Conservation (phyloP, 2,797 vertebrate species). For the Neoniphon sammara region DNA sequence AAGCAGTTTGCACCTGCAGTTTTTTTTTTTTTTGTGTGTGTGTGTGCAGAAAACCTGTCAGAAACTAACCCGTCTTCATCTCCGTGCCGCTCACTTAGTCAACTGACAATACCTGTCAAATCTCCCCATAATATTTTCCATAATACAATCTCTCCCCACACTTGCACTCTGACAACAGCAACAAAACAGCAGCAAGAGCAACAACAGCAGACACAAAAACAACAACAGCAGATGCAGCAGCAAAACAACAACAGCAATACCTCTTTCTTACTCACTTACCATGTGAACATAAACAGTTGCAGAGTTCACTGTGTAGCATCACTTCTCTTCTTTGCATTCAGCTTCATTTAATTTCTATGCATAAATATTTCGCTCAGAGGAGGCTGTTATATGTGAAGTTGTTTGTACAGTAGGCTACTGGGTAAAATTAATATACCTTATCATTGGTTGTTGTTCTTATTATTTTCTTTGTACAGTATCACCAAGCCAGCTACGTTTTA, state of each 20-base stretch:
- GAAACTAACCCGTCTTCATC: constrained; percentile 68
- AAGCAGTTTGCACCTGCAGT: constrained; percentile 52
- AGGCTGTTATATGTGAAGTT: neutral
- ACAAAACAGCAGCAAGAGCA: constrained; percentile 31
- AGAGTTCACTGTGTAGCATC: constrained; percentile 10
- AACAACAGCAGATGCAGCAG: neutral
- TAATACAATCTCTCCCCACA: constrained; percentile 17
- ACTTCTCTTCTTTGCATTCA: constrained; percentile 4
- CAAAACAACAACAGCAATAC: no score
- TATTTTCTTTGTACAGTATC: neutral
- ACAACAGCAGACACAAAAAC: neutral
- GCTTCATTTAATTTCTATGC: neutral
- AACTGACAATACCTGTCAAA: constrained; percentile 72
- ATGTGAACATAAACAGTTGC: constrained; percentile 7
- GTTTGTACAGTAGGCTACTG: no score
- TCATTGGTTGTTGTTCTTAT: no score
- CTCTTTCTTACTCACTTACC: constrained; percentile 4
- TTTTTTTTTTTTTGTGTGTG: constrained; percentile 14
- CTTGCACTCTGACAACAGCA: constrained; percentile 27
- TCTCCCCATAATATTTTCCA: constrained; percentile 41
- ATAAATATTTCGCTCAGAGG: neutral
- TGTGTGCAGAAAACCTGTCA: constrained; percentile 71
- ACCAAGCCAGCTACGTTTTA: neutral
- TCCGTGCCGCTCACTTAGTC: constrained; percentile 67
- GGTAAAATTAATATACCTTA: neutral